Evolutionary conservation across 2,888 invertebrate species (phyloP).

Genomic region (Margaritifera margaritifera): DNA sequence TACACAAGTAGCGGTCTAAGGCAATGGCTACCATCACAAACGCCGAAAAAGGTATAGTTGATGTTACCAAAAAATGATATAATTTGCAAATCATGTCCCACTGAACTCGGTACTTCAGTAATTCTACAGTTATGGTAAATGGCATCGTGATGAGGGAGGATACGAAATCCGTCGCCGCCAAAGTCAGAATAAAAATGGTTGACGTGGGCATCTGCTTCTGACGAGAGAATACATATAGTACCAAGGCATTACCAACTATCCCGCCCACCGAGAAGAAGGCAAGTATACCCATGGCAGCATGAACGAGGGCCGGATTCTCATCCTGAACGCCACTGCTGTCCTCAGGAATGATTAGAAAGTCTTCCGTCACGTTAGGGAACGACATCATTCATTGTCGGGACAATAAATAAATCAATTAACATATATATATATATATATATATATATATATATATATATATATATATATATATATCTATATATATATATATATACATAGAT

Average conservation of each 20-base stretch:
- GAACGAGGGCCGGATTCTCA: slow-evolving; percentile 7
- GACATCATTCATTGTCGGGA: too few relatives aligned
- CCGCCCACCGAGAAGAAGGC: slow-evolving; percentile 56
- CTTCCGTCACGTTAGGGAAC: too few relatives aligned
- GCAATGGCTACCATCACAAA: slow-evolving; percentile 65
- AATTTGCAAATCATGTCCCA: slow-evolving; percentile 59
- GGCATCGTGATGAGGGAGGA: slow-evolving; percentile 67
- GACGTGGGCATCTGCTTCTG: slow-evolving; percentile 62
- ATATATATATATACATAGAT: too few relatives aligned
- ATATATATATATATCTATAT: too few relatives aligned
- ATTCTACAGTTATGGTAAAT: slow-evolving; percentile 64
- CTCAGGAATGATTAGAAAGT: too few relatives aligned
- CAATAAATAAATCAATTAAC: too few relatives aligned
- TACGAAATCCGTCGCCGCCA: slow-evolving; percentile 67
- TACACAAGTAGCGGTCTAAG: slow-evolving; percentile 63
- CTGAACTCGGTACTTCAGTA: slow-evolving; percentile 47
- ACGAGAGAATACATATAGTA: slow-evolving; percentile 59
- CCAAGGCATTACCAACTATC: slow-evolving; percentile 59
- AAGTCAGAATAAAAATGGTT: slow-evolving; percentile 67
- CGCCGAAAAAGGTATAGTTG: slow-evolving; percentile 65
- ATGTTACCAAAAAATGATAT: slow-evolving; percentile 64
- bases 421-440: too few relatives aligned
- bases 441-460: too few relatives aligned
- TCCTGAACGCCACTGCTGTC: too few relatives aligned
- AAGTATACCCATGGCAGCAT: slow-evolving; percentile 51